Evolutionary conservation across 2,113 vertebrate genomes (phyloP).

Genomic region (Poeciliopsis occidentalis): DNA sequence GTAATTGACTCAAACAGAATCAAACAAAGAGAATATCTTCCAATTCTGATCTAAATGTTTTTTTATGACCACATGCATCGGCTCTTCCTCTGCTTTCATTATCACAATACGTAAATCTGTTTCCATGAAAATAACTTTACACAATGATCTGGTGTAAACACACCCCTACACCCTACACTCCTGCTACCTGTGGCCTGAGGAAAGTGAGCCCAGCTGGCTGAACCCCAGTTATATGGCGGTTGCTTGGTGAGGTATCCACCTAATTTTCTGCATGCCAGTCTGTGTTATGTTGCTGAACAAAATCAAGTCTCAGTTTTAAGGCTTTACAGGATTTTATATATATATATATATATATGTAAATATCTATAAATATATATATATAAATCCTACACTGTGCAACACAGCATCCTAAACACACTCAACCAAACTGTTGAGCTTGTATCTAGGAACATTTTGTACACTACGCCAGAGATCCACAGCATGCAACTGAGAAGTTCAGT

Average conservation of each 20-base stretch:
- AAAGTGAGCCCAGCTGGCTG: slow-evolving; percentile 21
- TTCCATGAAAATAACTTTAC: slow-evolving; percentile 21
- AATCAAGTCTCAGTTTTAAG: slow-evolving; percentile 36
- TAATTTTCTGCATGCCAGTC: slow-evolving; percentile 2
- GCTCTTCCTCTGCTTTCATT: slow-evolving; percentile 16
- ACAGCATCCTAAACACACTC: background rate
- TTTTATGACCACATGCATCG: slow-evolving; percentile 28
- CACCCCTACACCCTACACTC: background rate
- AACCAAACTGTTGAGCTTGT: slow-evolving; percentile 11
- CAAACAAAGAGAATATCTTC: background rate
- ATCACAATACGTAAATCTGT: slow-evolving; percentile 9
- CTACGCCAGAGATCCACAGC: background rate
- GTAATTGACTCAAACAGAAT: background rate
- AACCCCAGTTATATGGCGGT: slow-evolving; percentile 8
- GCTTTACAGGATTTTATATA: slow-evolving; percentile 12
- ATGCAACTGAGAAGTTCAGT: background rate
- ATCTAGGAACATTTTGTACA: slow-evolving; percentile 25
- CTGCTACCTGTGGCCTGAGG: slow-evolving; percentile 33
- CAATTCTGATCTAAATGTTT: background rate
- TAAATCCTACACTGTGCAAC: background rate
- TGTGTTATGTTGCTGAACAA: slow-evolving; percentile 32
- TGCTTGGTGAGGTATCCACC: slow-evolving; percentile 42
- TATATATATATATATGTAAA: background rate
- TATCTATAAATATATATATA: background rate
- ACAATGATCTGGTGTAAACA: slow-evolving; percentile 30